Evolutionary conservation across 2,113 vertebrate genomes (phyloP), one percentile per base, ranked within the genome.

Genomic region (Recurvirostra avosetta): DNA sequence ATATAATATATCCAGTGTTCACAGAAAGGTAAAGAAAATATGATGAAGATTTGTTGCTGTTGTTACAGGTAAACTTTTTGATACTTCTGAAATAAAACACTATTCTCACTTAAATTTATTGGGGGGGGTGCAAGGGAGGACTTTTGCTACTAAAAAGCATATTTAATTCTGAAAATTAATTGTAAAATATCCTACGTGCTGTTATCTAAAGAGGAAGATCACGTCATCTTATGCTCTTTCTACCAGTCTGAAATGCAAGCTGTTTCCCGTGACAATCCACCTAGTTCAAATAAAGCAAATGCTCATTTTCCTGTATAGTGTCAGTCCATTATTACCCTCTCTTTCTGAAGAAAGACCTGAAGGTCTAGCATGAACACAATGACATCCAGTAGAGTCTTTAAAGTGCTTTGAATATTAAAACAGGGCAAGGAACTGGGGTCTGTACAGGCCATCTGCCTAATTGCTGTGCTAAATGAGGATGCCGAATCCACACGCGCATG

Each of bases 351-450:
- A 78, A 88, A 81, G 27, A 30, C 82, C 65, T 86, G 70, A 94
- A 93, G 78, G 81, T 92, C 88, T 94, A 83, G 32, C 86, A 55
- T 40, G 58, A 78, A 36, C 53, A 68, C 66, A 94, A 3, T 79
- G 71, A 82, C 74, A 68, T 55, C 62, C 58, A 88, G 40, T 83
- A 86, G 21, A 86, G 58, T 73, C 86, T 76, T 15, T 50, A 36
- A 85, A 92, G 43, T 72, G 61, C 49, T 88, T 29, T 90, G 94
- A 90, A 79, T 90, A 77, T 66, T 93, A 86, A 66, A 94, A 86
- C 32, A 86, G 12, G 15, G 3, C 0, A 12, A 92, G 71, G 41
- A 67, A 74, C 55, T 45, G 25, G 25, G 56, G 62, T 74, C 38
- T 2, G 1, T 58, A 43, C 12, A 50, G 38, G 55, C 8, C 41